A percentile compares a stretch with the other conserved stretches of the same genome.
phyloP scores from a whole-genome alignment of 2,888 invertebrate species.

The Erynnis tages region DNA sequence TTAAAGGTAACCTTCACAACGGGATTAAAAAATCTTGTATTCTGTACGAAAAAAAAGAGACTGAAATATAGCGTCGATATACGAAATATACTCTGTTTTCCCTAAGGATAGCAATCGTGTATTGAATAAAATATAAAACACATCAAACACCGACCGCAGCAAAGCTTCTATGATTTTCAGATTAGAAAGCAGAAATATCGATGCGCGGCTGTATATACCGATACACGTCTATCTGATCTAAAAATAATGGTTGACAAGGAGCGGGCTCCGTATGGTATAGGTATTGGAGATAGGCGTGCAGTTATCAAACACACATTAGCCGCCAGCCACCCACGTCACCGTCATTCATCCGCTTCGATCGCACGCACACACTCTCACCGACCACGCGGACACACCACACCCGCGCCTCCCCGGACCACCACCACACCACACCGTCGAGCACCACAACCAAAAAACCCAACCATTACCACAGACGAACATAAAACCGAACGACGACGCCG shows the following conservation, averaged over 20 bases:
- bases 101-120: neutral
- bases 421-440: constrained; percentile 30
- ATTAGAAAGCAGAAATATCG: constrained; percentile 8
- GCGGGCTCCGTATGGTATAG: constrained; percentile 36
- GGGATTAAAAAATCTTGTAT: too few species aligned
- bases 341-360: constrained; percentile 77
- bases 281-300: constrained; percentile 44
- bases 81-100: too few species aligned
- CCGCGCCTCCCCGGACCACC: constrained; percentile 33
- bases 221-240: constrained; percentile 49
- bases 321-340: constrained; percentile 63
- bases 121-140: constrained; percentile 15
- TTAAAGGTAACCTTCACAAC: too few species aligned
- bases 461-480: constrained; percentile 43
- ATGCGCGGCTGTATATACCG: constrained; percentile 22
- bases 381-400: constrained; percentile 32
- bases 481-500: constrained; percentile 46
- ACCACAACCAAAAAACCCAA: constrained; percentile 32
- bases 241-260: constrained; percentile 65
- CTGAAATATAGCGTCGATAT: too few species aligned
- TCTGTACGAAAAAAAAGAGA: too few species aligned
- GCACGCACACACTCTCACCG: constrained; percentile 59
- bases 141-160: neutral
- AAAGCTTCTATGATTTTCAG: constrained; percentile 2
- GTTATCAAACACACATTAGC: constrained; percentile 71